Evolutionary conservation across 2,797 vertebrate species (phyloP).

Genomic region (Lates japonicus): DNA sequence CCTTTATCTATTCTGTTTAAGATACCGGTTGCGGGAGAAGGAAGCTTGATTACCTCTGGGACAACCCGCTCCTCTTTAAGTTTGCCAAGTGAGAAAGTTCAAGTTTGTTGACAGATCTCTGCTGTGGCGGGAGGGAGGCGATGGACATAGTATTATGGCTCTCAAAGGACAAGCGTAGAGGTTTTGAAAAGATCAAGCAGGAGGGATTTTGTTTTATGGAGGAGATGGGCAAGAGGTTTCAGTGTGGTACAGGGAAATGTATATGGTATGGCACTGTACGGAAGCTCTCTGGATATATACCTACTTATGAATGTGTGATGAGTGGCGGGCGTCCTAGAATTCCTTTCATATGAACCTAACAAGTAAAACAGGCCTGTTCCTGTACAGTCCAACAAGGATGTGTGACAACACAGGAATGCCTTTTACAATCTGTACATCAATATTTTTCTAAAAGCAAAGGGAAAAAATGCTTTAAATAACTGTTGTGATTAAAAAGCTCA

Average conservation of each 20-base stretch:
- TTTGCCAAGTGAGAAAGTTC: constrained; percentile 77
- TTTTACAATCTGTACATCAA: background rate
- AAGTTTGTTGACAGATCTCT: constrained; percentile 83
- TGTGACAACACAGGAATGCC: background rate
- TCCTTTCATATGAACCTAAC: background rate
- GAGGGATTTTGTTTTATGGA: constrained; percentile 68
- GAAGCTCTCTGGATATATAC: too few relatives aligned
- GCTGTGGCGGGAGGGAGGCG: constrained; percentile 66
- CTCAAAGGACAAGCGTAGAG: constrained; percentile 77
- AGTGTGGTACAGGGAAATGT: constrained; percentile 14
- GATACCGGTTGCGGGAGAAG: constrained; percentile 70
- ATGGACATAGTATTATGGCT: constrained; percentile 80
- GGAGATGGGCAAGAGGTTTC: constrained; percentile 50
- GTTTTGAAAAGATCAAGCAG: constrained; percentile 78
- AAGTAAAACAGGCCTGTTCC: background rate
- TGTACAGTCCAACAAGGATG: background rate
- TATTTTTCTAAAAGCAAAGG: constrained; percentile 1
- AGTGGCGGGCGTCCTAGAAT: background rate
- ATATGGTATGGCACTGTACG: too few relatives aligned
- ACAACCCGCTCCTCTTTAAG: constrained; percentile 74
- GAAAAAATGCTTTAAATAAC: background rate
- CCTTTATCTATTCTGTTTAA: constrained; percentile 85
- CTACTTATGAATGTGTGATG: constrained; percentile 25
- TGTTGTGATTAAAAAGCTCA: background rate
- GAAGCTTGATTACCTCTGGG: constrained; percentile 81